Percentiles rank a stretch among this genome's conserved stretches.
phyloP scores from a whole-genome alignment of 2,888 invertebrate species.

The Chelonus formosanus region DNA sequence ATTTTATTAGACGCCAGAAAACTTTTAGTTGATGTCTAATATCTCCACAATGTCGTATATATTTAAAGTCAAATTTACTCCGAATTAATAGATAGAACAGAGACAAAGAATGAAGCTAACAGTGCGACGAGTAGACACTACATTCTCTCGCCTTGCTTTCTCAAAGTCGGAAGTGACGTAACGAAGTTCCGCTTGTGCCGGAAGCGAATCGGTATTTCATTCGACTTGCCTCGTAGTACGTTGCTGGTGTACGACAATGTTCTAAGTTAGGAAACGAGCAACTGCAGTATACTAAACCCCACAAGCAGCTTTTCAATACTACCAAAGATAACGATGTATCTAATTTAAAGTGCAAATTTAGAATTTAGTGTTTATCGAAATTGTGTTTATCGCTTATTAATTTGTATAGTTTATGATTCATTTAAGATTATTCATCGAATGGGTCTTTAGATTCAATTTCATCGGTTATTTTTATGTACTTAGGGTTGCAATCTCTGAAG shows the following conservation, averaged over 20 bases:
- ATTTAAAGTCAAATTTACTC: no score
- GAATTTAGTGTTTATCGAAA: conserved; percentile 1
- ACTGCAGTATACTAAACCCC: no score
- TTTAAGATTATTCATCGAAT: not conserved
- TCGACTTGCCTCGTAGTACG: conserved; percentile 21
- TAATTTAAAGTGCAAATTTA: not conserved
- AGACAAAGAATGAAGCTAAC: conserved; percentile 9
- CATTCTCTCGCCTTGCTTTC: conserved; percentile 20
- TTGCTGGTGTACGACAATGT: not conserved
- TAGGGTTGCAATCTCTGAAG: no score
- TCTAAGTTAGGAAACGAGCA: no score
- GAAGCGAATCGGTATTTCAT: conserved; percentile 38
- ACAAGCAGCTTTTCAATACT: conserved; percentile 17
- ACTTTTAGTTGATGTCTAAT: no score
- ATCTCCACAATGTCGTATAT: no score
- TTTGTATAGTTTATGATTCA: not conserved
- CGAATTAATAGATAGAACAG: not conserved
- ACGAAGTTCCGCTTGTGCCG: conserved; percentile 35
- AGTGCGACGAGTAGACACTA: conserved; percentile 22
- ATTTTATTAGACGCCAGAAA: no score
- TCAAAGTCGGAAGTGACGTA: conserved; percentile 37
- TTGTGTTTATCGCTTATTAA: not conserved
- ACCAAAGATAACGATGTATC: conserved; percentile 25
- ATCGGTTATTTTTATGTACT: no score
- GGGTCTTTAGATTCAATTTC: no score